These are phyloP conservation scores for Tiliacea citrago DNA, from an alignment of 2,888 invertebrate species.

Conservation along the genomic window DNA sequence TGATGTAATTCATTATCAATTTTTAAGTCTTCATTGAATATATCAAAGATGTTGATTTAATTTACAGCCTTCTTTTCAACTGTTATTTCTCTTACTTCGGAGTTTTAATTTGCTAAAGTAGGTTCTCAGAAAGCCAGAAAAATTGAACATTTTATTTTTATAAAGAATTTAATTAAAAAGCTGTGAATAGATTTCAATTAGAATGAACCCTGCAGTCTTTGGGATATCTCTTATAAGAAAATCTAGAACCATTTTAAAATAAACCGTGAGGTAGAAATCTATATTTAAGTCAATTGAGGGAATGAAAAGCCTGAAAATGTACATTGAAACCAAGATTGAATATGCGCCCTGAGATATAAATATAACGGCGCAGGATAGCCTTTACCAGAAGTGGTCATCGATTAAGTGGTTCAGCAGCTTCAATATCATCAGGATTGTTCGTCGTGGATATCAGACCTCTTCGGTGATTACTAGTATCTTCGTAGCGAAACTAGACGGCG, in stretches of 20 bases:
- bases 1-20: slow-evolving; percentile 49
- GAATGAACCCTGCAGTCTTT: slow-evolving; percentile 30
- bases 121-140: slow-evolving; percentile 7
- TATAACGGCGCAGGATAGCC: neutral
- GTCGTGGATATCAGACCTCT: neutral
- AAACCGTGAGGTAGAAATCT: slow-evolving; percentile 3
- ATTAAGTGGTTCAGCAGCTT: neutral
- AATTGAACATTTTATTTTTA: slow-evolving; percentile 29
- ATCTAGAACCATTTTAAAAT: slow-evolving; percentile 16
- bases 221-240: slow-evolving; percentile 11
- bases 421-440: neutral
- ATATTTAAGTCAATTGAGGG: neutral
- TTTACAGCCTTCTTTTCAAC: slow-evolving; percentile 33
- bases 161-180: slow-evolving; percentile 44
- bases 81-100: slow-evolving; percentile 53
- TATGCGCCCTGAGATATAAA: slow-evolving; percentile 12
- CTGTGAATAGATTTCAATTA: slow-evolving; percentile 25
- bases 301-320: neutral
- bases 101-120: slow-evolving; percentile 48
- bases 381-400: neutral
- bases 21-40: slow-evolving; percentile 49
- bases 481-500: neutral
- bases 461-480: neutral
- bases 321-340: slow-evolving; percentile 12
- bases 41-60: slow-evolving; percentile 55